Base-by-base conservation (phyloP, 2,113 vertebrate genomes). In the Amblyopsis rosae region DNA sequence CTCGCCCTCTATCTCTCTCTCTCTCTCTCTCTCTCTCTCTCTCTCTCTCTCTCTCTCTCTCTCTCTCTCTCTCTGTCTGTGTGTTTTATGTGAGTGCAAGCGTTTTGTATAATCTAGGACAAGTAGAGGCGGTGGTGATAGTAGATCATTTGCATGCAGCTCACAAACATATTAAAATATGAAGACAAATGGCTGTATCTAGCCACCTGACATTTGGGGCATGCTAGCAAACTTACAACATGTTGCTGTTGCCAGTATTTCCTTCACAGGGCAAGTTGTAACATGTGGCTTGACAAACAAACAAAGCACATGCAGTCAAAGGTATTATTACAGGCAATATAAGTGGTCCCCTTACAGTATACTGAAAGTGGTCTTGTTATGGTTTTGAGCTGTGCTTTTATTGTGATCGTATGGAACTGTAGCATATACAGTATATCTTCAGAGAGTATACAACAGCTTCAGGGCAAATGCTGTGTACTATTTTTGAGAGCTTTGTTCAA, bases 161-260 rank as follows among this genome's bases (percentile, higher is more conserved):
- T 75, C 85, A 81, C 83, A 86, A 86, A 89, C 86, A 81, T 85
- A 91, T 91, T 86, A 88, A 85, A 89, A 89, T 90, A 91, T 92
- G 87, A 89, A 89, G 88, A 91, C 87, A 90, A 89, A 92, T 92
- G 65, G 72, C 82, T 83, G 68, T 67, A 76, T 82, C 87, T 84
- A 77, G 77, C 78, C 77, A 19, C 72, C 80, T 88, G 89, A 88
- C 88, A 88, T 50, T n/a, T 12, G 79, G 73, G 89, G 81, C 75
- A 19, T 77, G 77, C 71, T 12, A 73, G 72, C 68, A 77, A 83
- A 85, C 87, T 71, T 81, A 70, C 75, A 85, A 82, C 82, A 80
- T 79, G 81, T 83, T 35, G 59, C 81, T 32, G 61, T 55, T 81
- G 80, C 76, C 68, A 66, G 70, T 71, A 16, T 75, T 78, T 71